Evolutionary conservation across 2,797 vertebrate genomes (phyloP), one percentile per base, ranked within the genome.

Genomic region (Clarias laeviceps): DNA sequence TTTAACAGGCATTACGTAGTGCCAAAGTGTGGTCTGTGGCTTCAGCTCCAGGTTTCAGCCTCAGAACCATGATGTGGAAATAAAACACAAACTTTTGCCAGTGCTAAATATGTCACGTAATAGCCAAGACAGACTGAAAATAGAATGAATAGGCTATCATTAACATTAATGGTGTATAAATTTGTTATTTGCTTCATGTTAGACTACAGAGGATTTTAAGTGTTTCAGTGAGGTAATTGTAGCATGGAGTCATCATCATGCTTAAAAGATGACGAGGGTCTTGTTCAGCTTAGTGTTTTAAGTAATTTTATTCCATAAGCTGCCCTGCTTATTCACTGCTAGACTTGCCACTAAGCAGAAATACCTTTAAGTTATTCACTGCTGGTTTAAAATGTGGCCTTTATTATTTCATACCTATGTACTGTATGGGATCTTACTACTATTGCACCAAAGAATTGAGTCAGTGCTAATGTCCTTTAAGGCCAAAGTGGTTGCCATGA

Each of bases 81-180:
- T 93, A 93, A 93, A 91, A 92, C 87, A 86, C 86, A 91, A 92
- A 90, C 90, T 93, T 94, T 91, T 94, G 94, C 90, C 92, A 93
- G 92, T 62, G 94, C 93, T 95, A 95, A 95, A 96, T 95, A 94
- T 95, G 93, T 92, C 93, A 92, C 90, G 93, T 92, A 93, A 93
- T 92, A 93, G 94, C 94, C 93, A 86, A 92, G 50, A 34, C 86
- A 88, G 90, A 91, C 93, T 94, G 91, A 94, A 95, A 95, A 96
- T 95, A 95, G 93, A 92, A 89, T 74, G 68, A 74, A 87, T 91
- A 93, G 93, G 93, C 93, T 94, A 94, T 94, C 93, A 95, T 95
- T 95, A 95, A 93, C 94, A 95, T 95, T 95, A 95, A 95, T 93
- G 91, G 90, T 90, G 93, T 92, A 93, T 94, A 93, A 90, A 94